phyloP scores from a whole-genome alignment of 23 tunicate species.

The Phallusia fumigata region DNA sequence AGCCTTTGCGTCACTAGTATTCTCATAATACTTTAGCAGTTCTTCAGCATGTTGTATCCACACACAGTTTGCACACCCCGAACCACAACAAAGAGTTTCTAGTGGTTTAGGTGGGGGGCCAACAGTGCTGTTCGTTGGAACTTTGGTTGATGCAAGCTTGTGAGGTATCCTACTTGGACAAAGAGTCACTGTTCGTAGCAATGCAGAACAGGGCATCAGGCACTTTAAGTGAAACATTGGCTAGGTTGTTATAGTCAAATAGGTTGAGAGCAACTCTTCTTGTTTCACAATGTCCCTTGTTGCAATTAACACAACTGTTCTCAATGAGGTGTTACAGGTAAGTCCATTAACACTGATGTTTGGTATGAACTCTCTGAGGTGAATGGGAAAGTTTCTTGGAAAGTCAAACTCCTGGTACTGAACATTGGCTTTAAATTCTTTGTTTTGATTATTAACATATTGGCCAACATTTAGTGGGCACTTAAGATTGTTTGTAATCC shows the following conservation, averaged over 20 bases:
- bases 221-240: background rate
- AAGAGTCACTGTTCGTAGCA: background rate
- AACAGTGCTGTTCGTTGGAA: background rate
- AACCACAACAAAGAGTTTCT: conserved; percentile 65
- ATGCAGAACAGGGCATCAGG: background rate
- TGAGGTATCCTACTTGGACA: background rate
- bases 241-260: conserved; percentile 58
- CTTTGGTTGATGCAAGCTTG: background rate
- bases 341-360: conserved; percentile 62
- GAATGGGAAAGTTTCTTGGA: conserved; percentile 49
- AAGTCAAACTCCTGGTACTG: conserved; percentile 86
- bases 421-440: conserved; percentile 47
- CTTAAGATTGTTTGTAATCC: conserved; percentile 28
- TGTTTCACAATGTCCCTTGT: conserved; percentile 49
- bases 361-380: conserved; percentile 62
- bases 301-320: conserved; percentile 77
- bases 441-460: conserved; percentile 67
- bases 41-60: conserved; percentile 95
- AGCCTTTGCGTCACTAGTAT: conserved; percentile 28
- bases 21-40: conserved; percentile 62
- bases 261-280: conserved; percentile 81
- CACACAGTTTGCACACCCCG: conserved; percentile 94
- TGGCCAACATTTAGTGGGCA: conserved; percentile 83
- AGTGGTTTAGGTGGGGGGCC: conserved; percentile 50
- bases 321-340: conserved; percentile 8